Evolutionary conservation across 1,140 invertebrate species (phyloP), one percentile per base, ranked within the genome.

Genomic region (Gerris buenoi): DNA sequence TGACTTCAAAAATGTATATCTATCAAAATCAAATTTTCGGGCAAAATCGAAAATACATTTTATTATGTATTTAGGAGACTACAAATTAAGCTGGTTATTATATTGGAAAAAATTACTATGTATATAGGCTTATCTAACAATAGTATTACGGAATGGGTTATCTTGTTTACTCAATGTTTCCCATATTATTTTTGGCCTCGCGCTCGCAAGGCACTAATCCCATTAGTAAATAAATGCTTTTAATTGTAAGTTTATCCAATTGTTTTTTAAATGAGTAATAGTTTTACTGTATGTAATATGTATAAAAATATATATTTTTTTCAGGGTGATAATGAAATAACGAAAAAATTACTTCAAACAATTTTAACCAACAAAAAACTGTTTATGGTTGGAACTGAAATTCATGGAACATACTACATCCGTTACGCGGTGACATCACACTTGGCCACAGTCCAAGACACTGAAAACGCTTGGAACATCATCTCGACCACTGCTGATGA

Each of bases 391-490:
- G 86, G 90, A 1, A 89, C 88, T 0, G 85, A 80, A 33, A 84
- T 87, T 65, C 77, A 79, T 3, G 82, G 81, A 3, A 83, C 82
- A 71, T 86, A 86, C 68, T 84, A 95, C 18, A 83, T 96, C 3
- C 81, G 95, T 65, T 92, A 96, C 72, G 88, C 86, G 0, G 77
- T 98, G 0, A 93, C 91, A 75, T 89, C 88, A 46, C 80, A 86
- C 64, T 75, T 84, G 25, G 86, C 86, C 0, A 82, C 83, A 56
- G 80, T 81, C n/a, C 76, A 82, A 28, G 92, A 97, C 74, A 83
- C 97, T 26, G 77, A 85, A 1, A 89, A 83, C 71, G 88, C 91
- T 1, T 96, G 91, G 89, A 83, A 85, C 25, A 66, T 69, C 15
- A 69, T 69, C 15, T 62, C 61, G 14, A 63, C 65, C 18, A 25